Evolutionary conservation across 2,888 invertebrate species (phyloP), one percentile per base, ranked within the genome.

Genomic region (Synanthedon formicaeformis): DNA sequence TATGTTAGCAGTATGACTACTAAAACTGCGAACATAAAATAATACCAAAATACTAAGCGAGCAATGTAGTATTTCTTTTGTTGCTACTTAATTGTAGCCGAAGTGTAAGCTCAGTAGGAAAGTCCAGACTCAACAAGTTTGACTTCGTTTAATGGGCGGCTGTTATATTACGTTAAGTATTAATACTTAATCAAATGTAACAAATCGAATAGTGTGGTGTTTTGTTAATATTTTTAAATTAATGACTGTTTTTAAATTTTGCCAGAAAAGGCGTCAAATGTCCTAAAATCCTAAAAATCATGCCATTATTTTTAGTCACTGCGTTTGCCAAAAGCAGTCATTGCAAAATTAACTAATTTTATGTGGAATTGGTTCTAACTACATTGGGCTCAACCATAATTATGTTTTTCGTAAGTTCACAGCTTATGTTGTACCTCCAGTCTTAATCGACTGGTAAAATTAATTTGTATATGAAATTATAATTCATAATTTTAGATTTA

Each of bases 321-420:
- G 58, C 58, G 62, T 66, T 67, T 67, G 67, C 66, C 66, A 63
- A 60, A 55, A 57, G 60, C 58, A 61, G 58, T 53, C 50, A 53
- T 53, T 56, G 13, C 14, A 14, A 45, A 45, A 34, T 34, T 34
- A 34, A 34, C 8, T 34, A 10, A 34, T 34, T 34, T 23, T 23
- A 23, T 23, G 23, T 34, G 34, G 34, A 34, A 2, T 2, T 34
- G 6, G 34, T 10, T 34, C 2, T 34, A 34, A 10, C 34, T 34
- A 34, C 34, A 34, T 8, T 34, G 34, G 34, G 34, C 34, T 34
- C 34, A 34, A 34, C 10, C 27, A 8, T 34, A n/a, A n/a, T n/a
- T n/a, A 34, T 34, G 6, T 34, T 34, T 34, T 34, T 34, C 8
- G 2, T 34, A 34, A 34, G 27, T 34, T 34, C 27, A 34, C 27